Conservation (phyloP, 2,113 vertebrate genomes). For the Hippoglossus stenolepis region DNA sequence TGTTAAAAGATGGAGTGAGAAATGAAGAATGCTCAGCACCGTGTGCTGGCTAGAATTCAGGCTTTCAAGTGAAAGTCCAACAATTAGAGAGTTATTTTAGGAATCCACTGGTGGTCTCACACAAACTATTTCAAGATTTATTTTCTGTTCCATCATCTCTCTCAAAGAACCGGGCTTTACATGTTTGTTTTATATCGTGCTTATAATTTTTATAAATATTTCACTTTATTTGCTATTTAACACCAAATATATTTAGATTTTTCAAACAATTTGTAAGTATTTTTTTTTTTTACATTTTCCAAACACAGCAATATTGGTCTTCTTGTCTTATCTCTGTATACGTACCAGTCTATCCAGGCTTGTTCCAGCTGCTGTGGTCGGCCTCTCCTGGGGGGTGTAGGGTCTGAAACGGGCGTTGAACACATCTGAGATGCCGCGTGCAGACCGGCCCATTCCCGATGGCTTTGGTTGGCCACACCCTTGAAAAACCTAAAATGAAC, state of each 20-base stretch:
- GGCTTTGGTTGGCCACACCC: conserved; percentile 95
- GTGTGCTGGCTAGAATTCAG: neutral
- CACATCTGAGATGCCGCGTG: conserved; percentile 90
- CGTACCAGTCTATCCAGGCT: conserved; percentile 95
- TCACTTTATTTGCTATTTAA: neutral
- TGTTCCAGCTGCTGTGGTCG: conserved; percentile 90
- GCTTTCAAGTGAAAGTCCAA: conserved; percentile 4
- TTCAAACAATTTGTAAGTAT: too few relatives aligned
- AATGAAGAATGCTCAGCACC: too few relatives aligned
- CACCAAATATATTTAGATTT: neutral
- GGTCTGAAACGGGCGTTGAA: conserved; percentile 89
- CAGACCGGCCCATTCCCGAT: conserved; percentile 85
- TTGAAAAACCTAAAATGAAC: conserved; percentile 90
- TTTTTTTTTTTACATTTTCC: too few relatives aligned
- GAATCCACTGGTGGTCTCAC: neutral
- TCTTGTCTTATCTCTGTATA: conserved; percentile 4
- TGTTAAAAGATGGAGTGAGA: neutral
- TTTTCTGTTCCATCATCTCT: neutral
- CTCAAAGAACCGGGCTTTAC: neutral
- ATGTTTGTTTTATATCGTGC: too few relatives aligned
- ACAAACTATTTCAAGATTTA: neutral
- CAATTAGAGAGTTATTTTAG: conserved; percentile 11
- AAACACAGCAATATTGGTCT: neutral
- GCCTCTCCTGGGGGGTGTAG: conserved; percentile 90
- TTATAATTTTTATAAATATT: neutral